A percentile compares a stretch with the other conserved stretches of the same genome.
Evolutionary conservation across 2,888 invertebrate genomes (phyloP).

Genomic region (Drosophila atripex): DNA sequence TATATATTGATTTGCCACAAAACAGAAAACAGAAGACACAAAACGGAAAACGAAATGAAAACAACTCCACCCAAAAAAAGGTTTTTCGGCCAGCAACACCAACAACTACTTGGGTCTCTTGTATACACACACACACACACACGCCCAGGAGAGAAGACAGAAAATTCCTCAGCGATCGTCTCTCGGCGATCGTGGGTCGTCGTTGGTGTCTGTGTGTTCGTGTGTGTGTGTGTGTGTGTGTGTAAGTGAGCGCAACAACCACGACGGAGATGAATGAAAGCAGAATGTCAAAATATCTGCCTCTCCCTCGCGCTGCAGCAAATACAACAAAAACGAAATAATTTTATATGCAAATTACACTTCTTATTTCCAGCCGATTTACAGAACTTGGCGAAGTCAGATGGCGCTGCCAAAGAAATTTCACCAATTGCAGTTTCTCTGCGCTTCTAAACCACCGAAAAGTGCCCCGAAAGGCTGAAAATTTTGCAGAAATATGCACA

Average conservation of each 20-base stretch:
- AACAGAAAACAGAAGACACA: conserved; percentile 53
- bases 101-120: conserved; percentile 27
- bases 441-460: conserved; percentile 18
- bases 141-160: conserved; percentile 55
- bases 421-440: conserved; percentile 4
- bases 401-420: conserved; percentile 10
- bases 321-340: conserved; percentile 64
- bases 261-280: conserved; percentile 75
- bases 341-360: conserved; percentile 61
- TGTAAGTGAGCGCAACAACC: conserved; percentile 56
- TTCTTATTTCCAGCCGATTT: conserved; percentile 42
- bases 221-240: conserved; percentile 7
- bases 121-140: neutral
- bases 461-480: conserved; percentile 32
- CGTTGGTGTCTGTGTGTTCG: neutral
- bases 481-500: conserved; percentile 65
- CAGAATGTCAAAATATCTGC: conserved; percentile 75
- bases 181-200: neutral
- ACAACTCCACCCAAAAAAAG: conserved; percentile 76
- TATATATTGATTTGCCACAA: conserved; percentile 46
- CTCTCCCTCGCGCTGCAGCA: conserved; percentile 54
- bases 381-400: conserved; percentile 27
- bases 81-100: conserved; percentile 52
- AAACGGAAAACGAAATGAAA: conserved; percentile 64
- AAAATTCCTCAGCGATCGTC: conserved; percentile 66